phyloP scores from a whole-genome alignment of 1,140 invertebrate species.

The Drosophila pandora region DNA sequence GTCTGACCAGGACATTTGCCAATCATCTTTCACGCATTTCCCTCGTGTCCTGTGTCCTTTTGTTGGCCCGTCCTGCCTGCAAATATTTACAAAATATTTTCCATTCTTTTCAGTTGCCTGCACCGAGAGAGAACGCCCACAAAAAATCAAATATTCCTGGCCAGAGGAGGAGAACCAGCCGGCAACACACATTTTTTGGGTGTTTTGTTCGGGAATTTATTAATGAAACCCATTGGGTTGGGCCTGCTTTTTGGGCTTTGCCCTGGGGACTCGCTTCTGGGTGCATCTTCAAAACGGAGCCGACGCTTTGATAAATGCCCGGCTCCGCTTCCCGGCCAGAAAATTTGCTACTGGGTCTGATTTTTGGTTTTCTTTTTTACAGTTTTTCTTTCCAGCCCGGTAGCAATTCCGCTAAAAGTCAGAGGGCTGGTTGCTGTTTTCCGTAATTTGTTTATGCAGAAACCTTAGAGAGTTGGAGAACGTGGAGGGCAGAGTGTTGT shows the following conservation, averaged over 20 bases:
- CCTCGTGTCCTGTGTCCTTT: conserved; percentile 18
- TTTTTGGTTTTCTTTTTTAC: background rate
- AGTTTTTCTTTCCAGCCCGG: conserved; percentile 36
- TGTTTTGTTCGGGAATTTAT: conserved; percentile 60
- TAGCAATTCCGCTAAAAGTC: conserved; percentile 81
- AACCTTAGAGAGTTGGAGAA: conserved; percentile 31
- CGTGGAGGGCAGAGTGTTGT: conserved; percentile 11
- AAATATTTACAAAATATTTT: conserved; percentile 81
- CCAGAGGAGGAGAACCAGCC: conserved; percentile 14
- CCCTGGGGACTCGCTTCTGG: conserved; percentile 34
- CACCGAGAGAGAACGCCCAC: conserved; percentile 52
- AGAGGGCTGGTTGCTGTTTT: conserved; percentile 11
- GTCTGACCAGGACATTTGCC: conserved; percentile 40
- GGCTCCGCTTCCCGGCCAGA: conserved; percentile 29
- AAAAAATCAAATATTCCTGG: conserved; percentile 18
- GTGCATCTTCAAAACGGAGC: conserved; percentile 65
- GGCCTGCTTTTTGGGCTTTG: conserved; percentile 38
- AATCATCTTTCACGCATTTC: conserved; percentile 57
- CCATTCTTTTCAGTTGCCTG: conserved; percentile 51
- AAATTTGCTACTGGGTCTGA: conserved; percentile 61
- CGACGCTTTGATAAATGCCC: conserved; percentile 74
- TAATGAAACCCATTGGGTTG: conserved; percentile 59
- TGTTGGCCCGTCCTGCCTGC: conserved; percentile 26
- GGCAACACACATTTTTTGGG: conserved; percentile 15
- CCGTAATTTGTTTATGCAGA: conserved; percentile 67